These are phyloP conservation scores for Marmota flaviventris DNA, from an alignment of 2,113 vertebrate genomes.

Conservation along the genomic window DNA sequence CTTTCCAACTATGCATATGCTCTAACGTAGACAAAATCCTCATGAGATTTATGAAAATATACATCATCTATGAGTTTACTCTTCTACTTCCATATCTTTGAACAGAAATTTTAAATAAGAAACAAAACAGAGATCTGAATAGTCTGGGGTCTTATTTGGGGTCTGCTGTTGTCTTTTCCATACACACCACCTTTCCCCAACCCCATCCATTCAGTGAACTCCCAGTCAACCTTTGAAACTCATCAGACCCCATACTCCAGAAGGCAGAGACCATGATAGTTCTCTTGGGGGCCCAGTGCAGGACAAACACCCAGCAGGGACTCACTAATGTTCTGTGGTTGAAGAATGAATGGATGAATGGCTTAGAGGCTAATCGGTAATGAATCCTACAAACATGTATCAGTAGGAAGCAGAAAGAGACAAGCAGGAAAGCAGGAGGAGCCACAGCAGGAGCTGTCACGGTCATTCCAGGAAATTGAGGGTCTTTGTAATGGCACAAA, in stretches of 20 bases:
- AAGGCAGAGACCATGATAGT: background rate
- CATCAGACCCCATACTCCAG: background rate
- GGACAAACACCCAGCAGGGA: background rate
- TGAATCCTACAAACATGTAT: background rate
- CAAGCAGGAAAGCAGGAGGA: background rate
- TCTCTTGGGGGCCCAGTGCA: background rate
- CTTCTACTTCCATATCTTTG: background rate
- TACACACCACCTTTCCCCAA: background rate
- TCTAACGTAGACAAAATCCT: constrained; percentile 17
- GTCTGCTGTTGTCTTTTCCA: background rate
- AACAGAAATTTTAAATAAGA: background rate
- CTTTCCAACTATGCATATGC: background rate
- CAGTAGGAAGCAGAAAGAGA: background rate
- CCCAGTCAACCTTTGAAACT: background rate
- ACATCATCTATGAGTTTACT: background rate
- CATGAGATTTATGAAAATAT: constrained; percentile 20
- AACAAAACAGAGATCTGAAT: background rate
- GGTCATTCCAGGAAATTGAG: background rate
- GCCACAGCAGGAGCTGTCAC: background rate
- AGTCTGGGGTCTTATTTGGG: background rate
- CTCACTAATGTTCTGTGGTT: background rate
- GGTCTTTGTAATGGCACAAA: constrained; percentile 14
- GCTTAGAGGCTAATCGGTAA: background rate
- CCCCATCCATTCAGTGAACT: background rate
- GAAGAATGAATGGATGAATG: constrained; percentile 14